Conservation (phyloP, 1,140 invertebrate species). For the Chrysomallon squamiferum region DNA sequence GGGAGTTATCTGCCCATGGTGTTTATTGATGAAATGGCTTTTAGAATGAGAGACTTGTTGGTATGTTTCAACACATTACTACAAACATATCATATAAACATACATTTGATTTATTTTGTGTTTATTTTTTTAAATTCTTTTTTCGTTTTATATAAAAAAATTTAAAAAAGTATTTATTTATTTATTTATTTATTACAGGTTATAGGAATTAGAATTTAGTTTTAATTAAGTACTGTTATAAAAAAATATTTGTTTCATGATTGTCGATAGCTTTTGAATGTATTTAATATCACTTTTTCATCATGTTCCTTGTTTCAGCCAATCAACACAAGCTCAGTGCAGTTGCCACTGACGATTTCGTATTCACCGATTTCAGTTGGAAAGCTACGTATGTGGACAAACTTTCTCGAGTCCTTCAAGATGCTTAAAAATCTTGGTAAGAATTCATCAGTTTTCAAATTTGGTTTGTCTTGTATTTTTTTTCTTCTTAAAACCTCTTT, state of each 20-base stretch:
- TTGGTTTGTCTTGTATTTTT: too few species aligned
- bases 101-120: background rate
- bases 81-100: background rate
- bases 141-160: background rate
- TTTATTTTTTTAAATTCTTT: background rate
- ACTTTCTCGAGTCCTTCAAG: constrained; percentile 81
- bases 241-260: too few species aligned
- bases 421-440: constrained; percentile 68
- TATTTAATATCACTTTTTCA: too few species aligned
- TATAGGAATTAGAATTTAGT: too few species aligned
- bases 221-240: too few species aligned
- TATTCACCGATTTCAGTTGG: constrained; percentile 67
- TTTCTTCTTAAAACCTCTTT: too few species aligned
- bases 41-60: constrained; percentile 77
- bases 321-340: constrained; percentile 40
- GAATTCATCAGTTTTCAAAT: too few species aligned
- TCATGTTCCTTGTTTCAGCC: constrained; percentile 38
- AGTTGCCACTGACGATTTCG: constrained; percentile 60
- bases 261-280: too few species aligned
- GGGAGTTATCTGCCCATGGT: constrained; percentile 83
- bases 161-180: too few species aligned
- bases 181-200: too few species aligned
- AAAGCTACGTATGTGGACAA: constrained; percentile 72
- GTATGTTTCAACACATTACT: constrained; percentile 33
- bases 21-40: constrained; percentile 81